Evolutionary conservation across 2,888 invertebrate species (phyloP).

Genomic region (Glaucopsyche alexis): DNA sequence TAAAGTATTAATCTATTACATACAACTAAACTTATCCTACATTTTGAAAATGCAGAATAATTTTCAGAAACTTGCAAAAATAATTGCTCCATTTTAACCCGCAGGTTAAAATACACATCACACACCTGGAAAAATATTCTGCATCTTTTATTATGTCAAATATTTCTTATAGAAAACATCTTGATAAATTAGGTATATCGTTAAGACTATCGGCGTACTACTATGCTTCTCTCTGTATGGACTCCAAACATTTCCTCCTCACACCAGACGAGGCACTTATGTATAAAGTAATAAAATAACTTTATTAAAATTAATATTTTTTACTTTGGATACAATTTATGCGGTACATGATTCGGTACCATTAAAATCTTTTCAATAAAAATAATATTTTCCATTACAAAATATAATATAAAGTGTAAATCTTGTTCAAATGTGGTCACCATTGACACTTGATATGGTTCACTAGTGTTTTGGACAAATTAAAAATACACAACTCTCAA

Average conservation of each 20-base stretch:
- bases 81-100: slow-evolving; percentile 15
- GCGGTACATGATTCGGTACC: background rate
- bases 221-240: slow-evolving; percentile 25
- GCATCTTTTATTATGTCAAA: slow-evolving; percentile 62
- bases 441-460: background rate
- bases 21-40: slow-evolving; percentile 70
- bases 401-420: background rate
- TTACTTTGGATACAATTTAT: slow-evolving; percentile 2
- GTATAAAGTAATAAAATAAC: slow-evolving; percentile 14
- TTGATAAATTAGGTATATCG: slow-evolving; percentile 31
- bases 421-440: slow-evolving; percentile 1
- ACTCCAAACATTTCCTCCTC: slow-evolving; percentile 1
- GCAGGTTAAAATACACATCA: background rate
- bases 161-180: slow-evolving; percentile 42
- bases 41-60: slow-evolving; percentile 44
- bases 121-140: slow-evolving; percentile 55
- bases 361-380: background rate
- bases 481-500: background rate
- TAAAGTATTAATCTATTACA: slow-evolving; percentile 65
- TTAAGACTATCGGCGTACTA: slow-evolving; percentile 22
- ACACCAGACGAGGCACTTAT: slow-evolving; percentile 23
- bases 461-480: background rate
- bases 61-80: slow-evolving; percentile 30
- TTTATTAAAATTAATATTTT: slow-evolving; percentile 15
- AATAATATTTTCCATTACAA: background rate